These are phyloP conservation scores for Spodoptera littoralis DNA, from an alignment of 2,888 invertebrate genomes.

Conservation along the genomic window DNA sequence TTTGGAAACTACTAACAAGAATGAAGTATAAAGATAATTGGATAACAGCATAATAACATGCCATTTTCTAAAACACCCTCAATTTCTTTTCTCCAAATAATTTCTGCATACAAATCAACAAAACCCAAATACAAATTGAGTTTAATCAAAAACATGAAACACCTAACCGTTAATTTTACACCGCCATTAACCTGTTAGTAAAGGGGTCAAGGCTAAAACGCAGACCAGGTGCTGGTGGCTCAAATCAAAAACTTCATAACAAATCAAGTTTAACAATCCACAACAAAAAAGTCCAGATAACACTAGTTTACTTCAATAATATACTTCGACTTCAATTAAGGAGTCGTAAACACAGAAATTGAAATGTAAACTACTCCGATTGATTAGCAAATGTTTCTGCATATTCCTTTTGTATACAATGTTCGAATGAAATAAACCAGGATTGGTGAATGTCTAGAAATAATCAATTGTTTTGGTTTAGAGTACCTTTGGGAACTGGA, in stretches of 20 bases:
- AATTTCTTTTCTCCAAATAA: no score
- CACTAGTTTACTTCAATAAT: constrained; percentile 44
- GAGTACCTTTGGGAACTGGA: constrained; percentile 6
- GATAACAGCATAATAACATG: no score
- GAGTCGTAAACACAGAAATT: constrained; percentile 55
- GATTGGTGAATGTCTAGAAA: constrained; percentile 35
- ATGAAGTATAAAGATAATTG: no score
- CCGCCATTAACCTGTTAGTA: background rate
- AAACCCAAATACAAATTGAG: background rate
- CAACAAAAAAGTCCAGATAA: constrained; percentile 13
- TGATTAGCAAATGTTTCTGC: constrained; percentile 47
- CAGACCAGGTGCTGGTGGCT: background rate
- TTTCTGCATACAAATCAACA: no score
- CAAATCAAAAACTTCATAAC: constrained; percentile 4
- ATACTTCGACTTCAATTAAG: constrained; percentile 54
- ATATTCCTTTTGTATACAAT: constrained; percentile 48
- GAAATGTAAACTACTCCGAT: constrained; percentile 53
- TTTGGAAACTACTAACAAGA: no score
- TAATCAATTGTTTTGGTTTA: constrained; percentile 22
- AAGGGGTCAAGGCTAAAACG: background rate
- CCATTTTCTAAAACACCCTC: no score
- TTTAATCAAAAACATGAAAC: no score
- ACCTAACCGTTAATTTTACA: background rate
- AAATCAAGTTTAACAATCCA: constrained; percentile 2
- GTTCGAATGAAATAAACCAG: constrained; percentile 48